phyloP scores from a whole-genome alignment of 1,140 invertebrate genomes.

The Ceratoteleas bidentatus region DNA sequence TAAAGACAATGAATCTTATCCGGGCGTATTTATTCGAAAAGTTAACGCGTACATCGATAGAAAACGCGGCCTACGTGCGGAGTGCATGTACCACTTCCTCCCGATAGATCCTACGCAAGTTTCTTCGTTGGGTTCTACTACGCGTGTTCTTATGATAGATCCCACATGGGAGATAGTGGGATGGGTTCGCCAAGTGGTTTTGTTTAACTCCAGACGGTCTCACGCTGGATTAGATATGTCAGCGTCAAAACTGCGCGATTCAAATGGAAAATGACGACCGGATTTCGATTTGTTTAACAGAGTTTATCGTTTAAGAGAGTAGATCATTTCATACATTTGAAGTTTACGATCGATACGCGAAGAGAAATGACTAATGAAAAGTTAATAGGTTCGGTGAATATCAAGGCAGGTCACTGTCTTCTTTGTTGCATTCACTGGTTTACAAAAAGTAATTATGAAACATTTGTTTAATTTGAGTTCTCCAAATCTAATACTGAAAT shows the following conservation, averaged over 20 bases:
- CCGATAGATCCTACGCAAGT: conserved; percentile 56
- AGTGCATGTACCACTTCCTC: conserved; percentile 46
- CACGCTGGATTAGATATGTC: conserved; percentile 9
- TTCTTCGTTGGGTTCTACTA: conserved; percentile 22
- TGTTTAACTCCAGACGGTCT: conserved; percentile 9
- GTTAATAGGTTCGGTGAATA: too few species aligned
- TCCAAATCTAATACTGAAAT: too few species aligned
- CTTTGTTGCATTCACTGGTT: too few species aligned
- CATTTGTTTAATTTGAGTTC: too few species aligned
- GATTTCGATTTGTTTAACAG: neutral
- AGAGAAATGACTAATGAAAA: too few species aligned
- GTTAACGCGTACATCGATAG: conserved; percentile 16
- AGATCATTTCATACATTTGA: too few species aligned
- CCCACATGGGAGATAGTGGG: conserved; percentile 22
- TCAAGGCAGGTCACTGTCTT: too few species aligned
- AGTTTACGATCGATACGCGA: too few species aligned
- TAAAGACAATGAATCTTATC: conserved; percentile 26
- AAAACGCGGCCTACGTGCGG: conserved; percentile 27
- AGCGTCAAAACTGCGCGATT: neutral
- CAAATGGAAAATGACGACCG: conserved; percentile 7
- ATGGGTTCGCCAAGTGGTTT: conserved; percentile 18
- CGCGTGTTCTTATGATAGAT: conserved; percentile 44
- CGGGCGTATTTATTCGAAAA: conserved; percentile 30
- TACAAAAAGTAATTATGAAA: too few species aligned
- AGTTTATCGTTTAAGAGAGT: too few species aligned